Base-by-base conservation (phyloP, 2,888 invertebrate species). In the Drosophila hamatofila region DNA sequence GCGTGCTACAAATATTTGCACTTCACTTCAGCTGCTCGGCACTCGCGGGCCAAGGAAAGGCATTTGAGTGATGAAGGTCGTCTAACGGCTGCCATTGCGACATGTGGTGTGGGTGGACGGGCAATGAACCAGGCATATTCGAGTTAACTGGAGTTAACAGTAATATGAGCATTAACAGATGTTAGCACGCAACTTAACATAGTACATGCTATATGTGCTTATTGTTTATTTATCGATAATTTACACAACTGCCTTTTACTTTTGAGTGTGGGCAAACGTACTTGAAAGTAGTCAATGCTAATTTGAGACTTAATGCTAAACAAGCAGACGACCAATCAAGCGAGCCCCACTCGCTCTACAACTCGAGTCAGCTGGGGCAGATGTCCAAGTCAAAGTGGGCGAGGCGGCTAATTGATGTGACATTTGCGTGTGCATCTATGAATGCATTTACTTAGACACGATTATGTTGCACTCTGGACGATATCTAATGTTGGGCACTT, bases 371-470 rank as follows among this genome's bases (percentile, higher is more conserved):
- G 56, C 49, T 39, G 57, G 41, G 16, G 16, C 59, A 51, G 49
- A 27, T 59, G 23, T 18, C 41, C 48, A 60, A 64, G 52, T 65
- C 60, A 60, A 48, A 55, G 18, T 68, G 72, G 63, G 78, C 72
- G 64, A 70, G 63, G 78, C 68, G 62, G 21, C 65, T 83, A 88
- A 86, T 89, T 77, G 84, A 83, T 86, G 81, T 72, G 83, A 83
- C 82, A 83, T 67, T 86, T 83, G 87, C 80, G 66, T 81, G 71
- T 82, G 81, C 88, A 81, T 64, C 81, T 79, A 57, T 69, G 46
- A 52, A 67, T 60, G 65, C 72, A 81, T 81, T 77, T 68, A 62
- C 69, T 67, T 57, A 68, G 80, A 75, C 63, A 25, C 62, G 49
- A 42, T 58, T 56, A 33, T 9, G 23, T 46, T 39, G 79, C 75